Base-by-base conservation (phyloP, 1,140 invertebrate species). In the Monomorium pharaonis region DNA sequence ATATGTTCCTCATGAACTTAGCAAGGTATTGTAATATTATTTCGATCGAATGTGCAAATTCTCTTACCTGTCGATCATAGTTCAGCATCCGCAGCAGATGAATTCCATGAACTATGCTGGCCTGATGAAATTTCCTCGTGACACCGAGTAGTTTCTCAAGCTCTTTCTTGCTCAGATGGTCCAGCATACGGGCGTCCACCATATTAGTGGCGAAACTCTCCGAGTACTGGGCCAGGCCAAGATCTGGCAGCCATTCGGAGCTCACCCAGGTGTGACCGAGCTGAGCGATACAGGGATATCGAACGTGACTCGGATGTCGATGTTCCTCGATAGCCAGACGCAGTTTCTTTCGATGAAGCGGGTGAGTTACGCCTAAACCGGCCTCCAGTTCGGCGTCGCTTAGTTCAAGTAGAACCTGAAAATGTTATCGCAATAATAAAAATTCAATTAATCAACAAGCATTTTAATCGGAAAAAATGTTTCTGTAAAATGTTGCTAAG, bases 291-390 rank as follows among this genome's bases (percentile, higher is more conserved):
- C 97, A 97, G 0, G 98, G 98, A 95, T 98, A 98, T 87, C 98
- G 96, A 70, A 98, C 98, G 86, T 97, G 95, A 92, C 97, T 96
- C 0, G 98, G 98, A 86, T 98, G 96, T 67, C 98, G 94, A 84
- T 98, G 97, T 93, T 99, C 98, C 92, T 99, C 98, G 88, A 99
- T 99, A 27, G 98, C 98, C 85, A 99, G 95, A n/a, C 98, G 96
- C 47, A 99, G 95, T 92, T 99, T 99, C 95, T 98, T 98, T 85
- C 98, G 96, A 93, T 99, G 98, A 96, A 99, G 97, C 7, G 98
- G 97, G 96, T 99, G 98, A 21, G 96, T 96, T 70, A 99, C 97
- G 7, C 98, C 98, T 27, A 99, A 95, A 0, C 98, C 98, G 3
- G 97, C 97, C 94, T 98, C 98, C 88, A 99, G 93, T 93, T 99